phyloP scores from a whole-genome alignment of 2,888 invertebrate species.

The Brenthis daphne region DNA sequence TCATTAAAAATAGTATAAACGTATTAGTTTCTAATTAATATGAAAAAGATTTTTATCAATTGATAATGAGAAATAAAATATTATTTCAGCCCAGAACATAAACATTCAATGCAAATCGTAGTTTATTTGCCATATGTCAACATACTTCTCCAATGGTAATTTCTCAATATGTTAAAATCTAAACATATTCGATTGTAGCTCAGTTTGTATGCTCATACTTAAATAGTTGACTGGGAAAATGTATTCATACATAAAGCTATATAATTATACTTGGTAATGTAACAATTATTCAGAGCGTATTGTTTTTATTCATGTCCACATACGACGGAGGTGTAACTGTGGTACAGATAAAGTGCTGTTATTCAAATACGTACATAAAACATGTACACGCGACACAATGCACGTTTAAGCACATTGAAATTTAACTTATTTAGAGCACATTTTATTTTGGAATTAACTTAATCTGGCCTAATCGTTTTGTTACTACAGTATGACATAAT shows the following conservation, averaged over 20 bases:
- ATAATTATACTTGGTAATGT: conserved; percentile 59
- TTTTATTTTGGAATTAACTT: background rate
- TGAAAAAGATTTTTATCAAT: too few relatives aligned
- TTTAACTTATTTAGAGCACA: conserved; percentile 28
- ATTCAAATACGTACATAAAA: conserved; percentile 40
- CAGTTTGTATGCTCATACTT: conserved; percentile 21
- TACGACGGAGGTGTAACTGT: conserved; percentile 50
- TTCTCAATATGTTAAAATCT: conserved; percentile 1
- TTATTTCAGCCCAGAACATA: too few relatives aligned
- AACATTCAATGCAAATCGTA: background rate
- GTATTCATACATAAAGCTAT: conserved; percentile 41
- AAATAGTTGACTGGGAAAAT: conserved; percentile 34
- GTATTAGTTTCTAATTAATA: too few relatives aligned
- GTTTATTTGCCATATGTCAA: background rate
- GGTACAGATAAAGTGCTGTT: conserved; percentile 39
- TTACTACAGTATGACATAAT: background rate
- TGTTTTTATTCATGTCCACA: conserved; percentile 57
- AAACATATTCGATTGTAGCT: conserved; percentile 6
- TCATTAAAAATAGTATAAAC: too few relatives aligned
- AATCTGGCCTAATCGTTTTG: background rate
- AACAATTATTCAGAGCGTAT: conserved; percentile 47
- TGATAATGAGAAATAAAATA: too few relatives aligned
- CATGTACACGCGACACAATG: conserved; percentile 29
- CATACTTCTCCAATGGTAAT: background rate
- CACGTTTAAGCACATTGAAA: conserved; percentile 21